phyloP scores from a whole-genome alignment of 2,797 vertebrate species.

The Tapera naevia region DNA sequence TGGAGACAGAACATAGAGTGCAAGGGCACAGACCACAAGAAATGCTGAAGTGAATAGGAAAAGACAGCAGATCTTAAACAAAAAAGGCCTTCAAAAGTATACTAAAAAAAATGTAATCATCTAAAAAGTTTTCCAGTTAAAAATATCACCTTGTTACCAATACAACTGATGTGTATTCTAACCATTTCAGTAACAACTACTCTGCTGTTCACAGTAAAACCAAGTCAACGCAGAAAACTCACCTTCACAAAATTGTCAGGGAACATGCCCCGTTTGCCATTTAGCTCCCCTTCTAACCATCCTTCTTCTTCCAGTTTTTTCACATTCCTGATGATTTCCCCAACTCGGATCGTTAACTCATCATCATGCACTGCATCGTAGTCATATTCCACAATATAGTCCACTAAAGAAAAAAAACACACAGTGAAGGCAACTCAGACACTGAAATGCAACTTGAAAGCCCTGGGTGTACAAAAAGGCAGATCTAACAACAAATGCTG shows the following conservation, averaged over 20 bases:
- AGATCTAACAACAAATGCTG: background rate
- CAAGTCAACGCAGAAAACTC: constrained; percentile 47
- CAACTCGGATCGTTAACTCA: constrained; percentile 89
- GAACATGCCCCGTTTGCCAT: constrained; percentile 91
- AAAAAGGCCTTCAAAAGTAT: background rate
- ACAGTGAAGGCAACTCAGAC: background rate
- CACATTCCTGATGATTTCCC: constrained; percentile 92
- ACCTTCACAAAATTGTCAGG: constrained; percentile 99
- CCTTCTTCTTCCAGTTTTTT: constrained; percentile 91
- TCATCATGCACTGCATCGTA: constrained; percentile 93
- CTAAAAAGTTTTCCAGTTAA: background rate
- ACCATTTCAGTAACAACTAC: background rate
- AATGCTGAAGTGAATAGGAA: background rate
- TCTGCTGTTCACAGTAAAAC: background rate
- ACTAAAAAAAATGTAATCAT: background rate
- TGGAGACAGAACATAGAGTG: background rate
- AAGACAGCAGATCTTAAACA: background rate
- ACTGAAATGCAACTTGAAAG: background rate
- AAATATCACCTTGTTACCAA: background rate
- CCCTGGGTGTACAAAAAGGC: background rate
- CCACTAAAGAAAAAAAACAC: constrained; percentile 70
- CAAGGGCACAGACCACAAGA: background rate
- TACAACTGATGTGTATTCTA: background rate
- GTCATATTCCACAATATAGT: constrained; percentile 94
- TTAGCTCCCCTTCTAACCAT: constrained; percentile 95